Conservation (phyloP, 2,113 vertebrate species). For the Ascaphus truei region DNA sequence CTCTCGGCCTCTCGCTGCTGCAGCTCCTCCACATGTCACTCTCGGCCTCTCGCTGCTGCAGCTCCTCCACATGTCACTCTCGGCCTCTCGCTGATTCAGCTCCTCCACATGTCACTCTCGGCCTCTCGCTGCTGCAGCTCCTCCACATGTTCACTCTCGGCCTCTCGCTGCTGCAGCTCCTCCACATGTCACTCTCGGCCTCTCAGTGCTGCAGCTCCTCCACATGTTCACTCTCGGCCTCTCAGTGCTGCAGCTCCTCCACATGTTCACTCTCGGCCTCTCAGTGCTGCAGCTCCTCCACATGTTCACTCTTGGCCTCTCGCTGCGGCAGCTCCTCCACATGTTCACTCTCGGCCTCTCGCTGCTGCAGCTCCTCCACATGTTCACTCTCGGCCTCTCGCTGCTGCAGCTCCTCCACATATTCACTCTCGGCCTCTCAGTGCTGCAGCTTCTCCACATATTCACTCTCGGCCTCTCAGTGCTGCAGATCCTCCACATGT, state of each 20-base stretch:
- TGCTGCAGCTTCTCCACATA: conserved; percentile 53
- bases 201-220: conserved; percentile 50
- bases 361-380: too few species aligned
- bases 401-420: conserved; percentile 53
- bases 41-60: too few species aligned
- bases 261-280: conserved; percentile 56
- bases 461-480: conserved; percentile 54
- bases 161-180: too few species aligned
- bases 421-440: conserved; percentile 54
- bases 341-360: too few species aligned
- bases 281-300: conserved; percentile 51
- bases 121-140: conserved; percentile 50
- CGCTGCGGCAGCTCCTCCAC: conserved; percentile 51
- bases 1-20: too few species aligned
- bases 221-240: conserved; percentile 56
- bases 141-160: conserved; percentile 56
- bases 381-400: conserved; percentile 55
- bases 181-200: conserved; percentile 48
- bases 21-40: too few species aligned
- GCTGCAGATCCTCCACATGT: too few species aligned
- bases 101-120: conserved; percentile 50
- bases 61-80: conserved; percentile 57
- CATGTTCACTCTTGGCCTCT: conserved; percentile 55
- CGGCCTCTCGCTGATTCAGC: too few species aligned
- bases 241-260: conserved; percentile 51